Percentiles rank a stretch among this genome's conserved stretches.
phyloP scores from a whole-genome alignment of 2,888 invertebrate genomes.

The Mechanitis mazaeus region DNA sequence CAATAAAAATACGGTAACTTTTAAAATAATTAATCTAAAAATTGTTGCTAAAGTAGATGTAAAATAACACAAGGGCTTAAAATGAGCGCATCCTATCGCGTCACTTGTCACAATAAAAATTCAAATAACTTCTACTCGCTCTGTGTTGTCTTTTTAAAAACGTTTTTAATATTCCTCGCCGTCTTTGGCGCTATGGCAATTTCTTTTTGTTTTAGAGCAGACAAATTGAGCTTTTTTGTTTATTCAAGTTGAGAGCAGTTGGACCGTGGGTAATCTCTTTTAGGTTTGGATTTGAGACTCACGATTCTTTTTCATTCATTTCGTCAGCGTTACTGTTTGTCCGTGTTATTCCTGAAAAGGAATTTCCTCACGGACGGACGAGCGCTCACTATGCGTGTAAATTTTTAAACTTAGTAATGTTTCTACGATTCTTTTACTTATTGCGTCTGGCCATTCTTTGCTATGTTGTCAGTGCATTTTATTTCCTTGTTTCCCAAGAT shows the following conservation, averaged over 20 bases:
- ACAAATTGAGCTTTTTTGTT: conserved; percentile 70
- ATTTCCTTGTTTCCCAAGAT: conserved; percentile 20
- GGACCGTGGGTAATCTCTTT: conserved; percentile 74
- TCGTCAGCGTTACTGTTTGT: conserved; percentile 64
- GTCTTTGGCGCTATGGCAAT: conserved; percentile 69
- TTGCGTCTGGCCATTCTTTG: conserved; percentile 32
- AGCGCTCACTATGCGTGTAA: conserved; percentile 63
- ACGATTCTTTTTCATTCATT: conserved; percentile 61
- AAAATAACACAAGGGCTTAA: conserved; percentile 17
- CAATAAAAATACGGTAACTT: too few species aligned
- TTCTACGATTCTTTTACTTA: conserved; percentile 43
- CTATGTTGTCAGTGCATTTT: conserved; percentile 37
- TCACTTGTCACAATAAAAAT: conserved; percentile 62
- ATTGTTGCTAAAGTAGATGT: conserved; percentile 3
- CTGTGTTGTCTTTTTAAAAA: conserved; percentile 63
- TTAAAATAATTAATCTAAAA: not conserved
- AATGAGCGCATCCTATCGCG: conserved; percentile 27
- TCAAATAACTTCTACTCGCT: conserved; percentile 61
- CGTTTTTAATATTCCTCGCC: conserved; percentile 72
- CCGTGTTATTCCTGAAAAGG: conserved; percentile 35
- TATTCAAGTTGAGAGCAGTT: conserved; percentile 72
- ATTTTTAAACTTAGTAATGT: conserved; percentile 59
- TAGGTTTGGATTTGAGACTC: conserved; percentile 68
- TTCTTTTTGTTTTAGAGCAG: conserved; percentile 65
- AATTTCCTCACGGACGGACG: conserved; percentile 56